These are phyloP conservation scores for Aramus guarauna DNA, from an alignment of 2,113 vertebrate species.

Conservation along the genomic window DNA sequence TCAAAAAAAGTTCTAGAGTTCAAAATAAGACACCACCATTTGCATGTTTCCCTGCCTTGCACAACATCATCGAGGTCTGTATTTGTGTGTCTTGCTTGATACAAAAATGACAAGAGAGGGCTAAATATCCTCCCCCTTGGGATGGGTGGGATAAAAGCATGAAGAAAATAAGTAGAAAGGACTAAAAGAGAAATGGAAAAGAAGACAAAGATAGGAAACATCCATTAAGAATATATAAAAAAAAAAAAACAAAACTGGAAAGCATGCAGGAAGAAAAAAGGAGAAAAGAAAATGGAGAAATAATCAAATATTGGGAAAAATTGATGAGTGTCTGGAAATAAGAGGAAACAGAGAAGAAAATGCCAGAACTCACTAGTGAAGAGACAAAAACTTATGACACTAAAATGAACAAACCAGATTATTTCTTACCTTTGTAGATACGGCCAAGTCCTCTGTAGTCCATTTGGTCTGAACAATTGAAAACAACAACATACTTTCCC, in stretches of 20 bases:
- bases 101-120: not conserved
- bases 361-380: not conserved
- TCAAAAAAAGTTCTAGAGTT: not conserved
- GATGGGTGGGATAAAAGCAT: not conserved
- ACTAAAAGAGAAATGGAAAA: not conserved
- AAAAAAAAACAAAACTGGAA: not conserved
- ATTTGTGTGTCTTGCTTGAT: not conserved
- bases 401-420: not conserved
- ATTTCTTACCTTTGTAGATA: conserved; percentile 71
- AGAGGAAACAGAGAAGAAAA: not conserved
- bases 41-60: not conserved
- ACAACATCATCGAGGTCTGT: not conserved
- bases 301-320: not conserved
- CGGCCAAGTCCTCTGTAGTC: conserved; percentile 74
- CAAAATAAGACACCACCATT: not conserved
- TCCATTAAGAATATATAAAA: not conserved
- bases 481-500: conserved; percentile 75
- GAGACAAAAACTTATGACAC: not conserved
- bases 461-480: conserved; percentile 77
- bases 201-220: not conserved
- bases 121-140: not conserved
- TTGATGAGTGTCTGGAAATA: not conserved
- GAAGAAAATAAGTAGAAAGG: not conserved
- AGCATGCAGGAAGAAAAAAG: not conserved
- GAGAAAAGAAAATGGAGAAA: not conserved